phyloP scores from a whole-genome alignment of 2,888 invertebrate species.

The Kryphioiulus occultus region DNA sequence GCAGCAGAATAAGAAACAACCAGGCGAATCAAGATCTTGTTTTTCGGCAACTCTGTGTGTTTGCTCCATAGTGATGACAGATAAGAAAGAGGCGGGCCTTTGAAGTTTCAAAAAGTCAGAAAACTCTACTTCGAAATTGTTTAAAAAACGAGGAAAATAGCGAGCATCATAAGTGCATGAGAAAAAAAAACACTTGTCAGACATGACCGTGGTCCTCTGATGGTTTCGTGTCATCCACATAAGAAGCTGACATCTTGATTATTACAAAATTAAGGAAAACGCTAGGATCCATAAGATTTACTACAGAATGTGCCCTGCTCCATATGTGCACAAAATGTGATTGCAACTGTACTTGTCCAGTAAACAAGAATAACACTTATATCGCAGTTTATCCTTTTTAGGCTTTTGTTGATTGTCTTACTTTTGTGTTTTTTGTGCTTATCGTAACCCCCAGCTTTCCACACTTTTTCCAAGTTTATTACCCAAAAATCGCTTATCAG shows the following conservation, averaged over 20 bases:
- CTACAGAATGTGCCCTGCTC: too few species aligned
- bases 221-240: not conserved
- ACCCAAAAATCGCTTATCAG: too few species aligned
- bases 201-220: not conserved
- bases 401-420: too few species aligned
- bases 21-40: not conserved
- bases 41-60: conserved; percentile 10
- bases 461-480: too few species aligned
- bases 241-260: not conserved
- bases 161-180: not conserved
- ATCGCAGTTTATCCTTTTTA: too few species aligned
- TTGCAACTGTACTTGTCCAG: too few species aligned
- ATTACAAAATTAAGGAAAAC: too few species aligned
- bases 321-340: too few species aligned
- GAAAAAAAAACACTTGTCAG: not conserved
- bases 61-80: not conserved
- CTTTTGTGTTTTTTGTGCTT: too few species aligned
- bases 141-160: not conserved
- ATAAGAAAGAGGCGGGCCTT: not conserved
- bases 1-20: not conserved
- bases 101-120: not conserved
- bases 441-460: too few species aligned
- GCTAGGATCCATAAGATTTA: too few species aligned
- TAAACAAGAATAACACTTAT: too few species aligned
- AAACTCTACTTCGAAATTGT: not conserved